Evolutionary conservation across 2,113 vertebrate species (phyloP).

Genomic region (Nycticorax nycticorax): DNA sequence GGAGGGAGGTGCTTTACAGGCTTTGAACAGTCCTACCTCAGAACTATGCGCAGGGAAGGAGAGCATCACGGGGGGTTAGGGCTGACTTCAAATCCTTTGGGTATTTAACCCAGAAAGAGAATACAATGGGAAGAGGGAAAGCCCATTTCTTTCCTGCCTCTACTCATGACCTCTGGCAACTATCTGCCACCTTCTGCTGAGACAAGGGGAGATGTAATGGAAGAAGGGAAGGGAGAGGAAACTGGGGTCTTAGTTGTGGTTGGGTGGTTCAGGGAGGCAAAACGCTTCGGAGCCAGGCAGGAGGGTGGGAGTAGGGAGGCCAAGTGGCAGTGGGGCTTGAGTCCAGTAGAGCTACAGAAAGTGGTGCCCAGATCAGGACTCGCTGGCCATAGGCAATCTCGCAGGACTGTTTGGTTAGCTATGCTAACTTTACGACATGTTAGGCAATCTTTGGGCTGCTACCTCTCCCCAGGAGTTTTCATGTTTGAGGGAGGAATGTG

Average conservation of each 20-base stretch:
- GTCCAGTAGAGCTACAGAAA: background rate
- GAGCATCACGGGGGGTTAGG: background rate
- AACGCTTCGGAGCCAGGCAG: background rate
- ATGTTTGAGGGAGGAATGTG: background rate
- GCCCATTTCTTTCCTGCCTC: background rate
- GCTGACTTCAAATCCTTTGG: background rate
- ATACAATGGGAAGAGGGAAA: background rate
- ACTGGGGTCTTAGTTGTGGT: background rate
- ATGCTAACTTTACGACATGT: background rate
- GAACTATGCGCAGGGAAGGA: background rate
- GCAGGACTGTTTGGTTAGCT: background rate
- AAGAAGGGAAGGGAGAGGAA: background rate
- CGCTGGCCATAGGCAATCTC: background rate
- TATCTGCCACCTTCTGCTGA: background rate
- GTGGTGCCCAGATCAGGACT: background rate
- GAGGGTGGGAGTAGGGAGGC: background rate
- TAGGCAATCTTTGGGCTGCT: background rate
- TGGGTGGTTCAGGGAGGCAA: background rate
- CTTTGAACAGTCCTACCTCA: background rate
- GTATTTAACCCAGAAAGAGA: background rate
- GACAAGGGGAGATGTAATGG: background rate
- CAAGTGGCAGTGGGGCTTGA: background rate
- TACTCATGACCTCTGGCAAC: background rate
- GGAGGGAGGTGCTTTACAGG: background rate
- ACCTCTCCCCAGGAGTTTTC: background rate